Percentiles rank a stretch among this genome's conserved stretches.
Conservation (phyloP, 2,888 invertebrate species). For the Phalera bucephala region DNA sequence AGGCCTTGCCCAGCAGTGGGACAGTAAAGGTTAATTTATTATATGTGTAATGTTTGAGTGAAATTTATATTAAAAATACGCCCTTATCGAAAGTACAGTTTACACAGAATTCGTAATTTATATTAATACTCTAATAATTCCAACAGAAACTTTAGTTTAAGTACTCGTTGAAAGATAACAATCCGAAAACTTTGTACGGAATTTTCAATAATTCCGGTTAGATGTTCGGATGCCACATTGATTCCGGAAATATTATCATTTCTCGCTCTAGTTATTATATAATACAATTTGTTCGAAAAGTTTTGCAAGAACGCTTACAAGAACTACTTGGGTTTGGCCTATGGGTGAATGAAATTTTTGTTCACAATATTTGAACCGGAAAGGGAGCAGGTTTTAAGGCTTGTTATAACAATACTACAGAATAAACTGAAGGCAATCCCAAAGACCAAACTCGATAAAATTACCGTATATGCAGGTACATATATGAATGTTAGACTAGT, state of each 20-base stretch:
- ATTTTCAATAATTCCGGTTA: slow-evolving; percentile 6
- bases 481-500: too few relatives aligned
- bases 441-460: too few relatives aligned
- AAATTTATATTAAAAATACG: too few relatives aligned
- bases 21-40: too few relatives aligned
- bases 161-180: slow-evolving; percentile 17
- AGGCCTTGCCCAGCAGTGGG: too few relatives aligned
- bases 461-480: too few relatives aligned
- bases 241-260: slow-evolving; percentile 12
- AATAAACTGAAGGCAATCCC: too few relatives aligned
- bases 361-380: too few relatives aligned
- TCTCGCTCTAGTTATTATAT: slow-evolving; percentile 14
- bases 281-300: slow-evolving; percentile 7
- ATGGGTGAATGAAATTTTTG: background rate
- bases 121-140: slow-evolving; percentile 13
- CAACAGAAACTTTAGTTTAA: slow-evolving; percentile 14
- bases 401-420: too few relatives aligned
- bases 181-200: slow-evolving; percentile 15
- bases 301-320: slow-evolving; percentile 1
- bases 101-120: slow-evolving; percentile 7
- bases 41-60: too few relatives aligned
- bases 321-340: background rate
- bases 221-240: slow-evolving; percentile 16
- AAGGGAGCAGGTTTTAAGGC: too few relatives aligned
- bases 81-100: too few relatives aligned